Evolutionary conservation across 2,113 vertebrate genomes (phyloP).

Genomic region (Anarhynchus alexandrinus): DNA sequence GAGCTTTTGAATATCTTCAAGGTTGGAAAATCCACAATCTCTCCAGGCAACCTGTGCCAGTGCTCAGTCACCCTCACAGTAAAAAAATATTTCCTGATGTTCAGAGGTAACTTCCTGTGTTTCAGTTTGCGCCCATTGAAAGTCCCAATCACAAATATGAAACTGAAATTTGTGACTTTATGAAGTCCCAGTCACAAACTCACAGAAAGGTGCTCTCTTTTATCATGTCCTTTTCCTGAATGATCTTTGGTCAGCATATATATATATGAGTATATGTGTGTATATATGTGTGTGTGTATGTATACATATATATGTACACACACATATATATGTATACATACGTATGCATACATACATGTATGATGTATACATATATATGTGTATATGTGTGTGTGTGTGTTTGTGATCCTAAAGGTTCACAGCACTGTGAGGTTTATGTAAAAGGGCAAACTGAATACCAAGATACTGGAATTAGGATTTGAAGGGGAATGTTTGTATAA

Average conservation of each 20-base stretch:
- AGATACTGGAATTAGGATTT: not conserved
- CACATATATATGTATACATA: too few species aligned
- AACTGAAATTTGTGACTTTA: not conserved
- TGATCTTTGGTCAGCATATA: not conserved
- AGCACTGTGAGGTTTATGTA: not conserved
- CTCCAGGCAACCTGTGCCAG: not conserved
- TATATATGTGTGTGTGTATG: not conserved
- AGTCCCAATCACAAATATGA: not conserved
- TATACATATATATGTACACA: accelerated
- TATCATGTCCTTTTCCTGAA: not conserved
- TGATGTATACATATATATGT: accelerated
- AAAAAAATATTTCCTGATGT: not conserved
- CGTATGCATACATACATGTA: too few species aligned
- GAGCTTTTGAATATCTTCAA: not conserved
- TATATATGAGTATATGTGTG: not conserved
- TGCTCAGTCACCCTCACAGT: not conserved
- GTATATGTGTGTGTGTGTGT: not conserved
- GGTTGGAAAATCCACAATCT: not conserved
- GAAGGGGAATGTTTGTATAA: not conserved
- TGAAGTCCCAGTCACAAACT: not conserved
- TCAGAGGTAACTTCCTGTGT: not conserved
- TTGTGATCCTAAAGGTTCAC: not conserved
- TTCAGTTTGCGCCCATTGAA: not conserved
- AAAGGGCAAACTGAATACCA: not conserved
- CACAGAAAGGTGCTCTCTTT: not conserved